phyloP scores from a whole-genome alignment of 1,140 invertebrate species.

The Neodiprion lecontei region DNA sequence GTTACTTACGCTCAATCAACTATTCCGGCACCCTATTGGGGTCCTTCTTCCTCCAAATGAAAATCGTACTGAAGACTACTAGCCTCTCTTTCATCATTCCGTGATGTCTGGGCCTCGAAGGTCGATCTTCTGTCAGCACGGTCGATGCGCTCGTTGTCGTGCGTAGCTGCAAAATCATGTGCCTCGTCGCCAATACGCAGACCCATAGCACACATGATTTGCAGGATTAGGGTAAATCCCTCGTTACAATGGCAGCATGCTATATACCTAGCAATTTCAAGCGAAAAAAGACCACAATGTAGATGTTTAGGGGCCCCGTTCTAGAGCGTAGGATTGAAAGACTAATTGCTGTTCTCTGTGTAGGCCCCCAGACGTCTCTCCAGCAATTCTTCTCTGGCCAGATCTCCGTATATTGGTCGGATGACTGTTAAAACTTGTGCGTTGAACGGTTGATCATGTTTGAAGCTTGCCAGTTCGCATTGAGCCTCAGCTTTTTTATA shows the following conservation, averaged over 20 bases:
- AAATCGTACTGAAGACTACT: neutral
- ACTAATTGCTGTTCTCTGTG: neutral
- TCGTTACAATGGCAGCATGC: neutral
- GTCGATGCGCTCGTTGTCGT: neutral
- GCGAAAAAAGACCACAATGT: constrained; percentile 3
- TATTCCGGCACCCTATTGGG: neutral
- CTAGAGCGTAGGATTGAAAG: neutral
- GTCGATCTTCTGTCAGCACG: neutral
- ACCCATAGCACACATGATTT: constrained; percentile 6
- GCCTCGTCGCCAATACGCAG: constrained; percentile 8
- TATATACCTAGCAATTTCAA: constrained; percentile 9
- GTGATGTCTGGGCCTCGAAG: neutral
- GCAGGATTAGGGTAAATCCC: constrained; percentile 9
- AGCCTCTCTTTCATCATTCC: neutral
- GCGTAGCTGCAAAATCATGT: constrained; percentile 7
- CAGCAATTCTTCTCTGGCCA: constrained; percentile 7
- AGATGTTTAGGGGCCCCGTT: neutral
- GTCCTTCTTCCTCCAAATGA: neutral
- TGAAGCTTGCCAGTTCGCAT: neutral
- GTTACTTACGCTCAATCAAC: constrained; percentile 12
- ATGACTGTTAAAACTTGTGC: constrained; percentile 4
- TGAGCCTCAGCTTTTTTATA: too few relatives aligned
- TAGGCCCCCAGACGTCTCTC: constrained; percentile 1
- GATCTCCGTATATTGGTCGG: neutral
- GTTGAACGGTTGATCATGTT: constrained; percentile 4